These are phyloP conservation scores for Penaeus japonicus DNA, from an alignment of 1,140 invertebrate genomes.

Conservation along the genomic window DNA sequence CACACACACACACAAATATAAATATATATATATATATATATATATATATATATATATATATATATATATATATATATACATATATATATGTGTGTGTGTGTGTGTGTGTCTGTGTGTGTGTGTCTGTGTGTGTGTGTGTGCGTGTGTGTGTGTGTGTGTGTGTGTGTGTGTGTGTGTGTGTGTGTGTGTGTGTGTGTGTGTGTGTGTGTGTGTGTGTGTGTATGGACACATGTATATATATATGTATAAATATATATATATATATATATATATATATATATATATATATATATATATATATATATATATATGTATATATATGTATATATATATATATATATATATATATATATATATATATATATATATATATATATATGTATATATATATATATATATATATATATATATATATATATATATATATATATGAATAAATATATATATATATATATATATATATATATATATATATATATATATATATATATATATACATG, in stretches of 20 bases:
- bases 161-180: not conserved
- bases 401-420: not conserved
- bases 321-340: conserved; percentile 1
- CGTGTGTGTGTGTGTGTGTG: not conserved
- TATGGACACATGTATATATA: not conserved
- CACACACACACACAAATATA: too few relatives aligned
- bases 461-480: not conserved
- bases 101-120: not conserved
- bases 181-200: not conserved
- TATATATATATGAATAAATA: not conserved
- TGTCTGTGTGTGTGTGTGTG: not conserved
- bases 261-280: not conserved
- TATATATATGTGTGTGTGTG: not conserved
- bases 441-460: conserved; percentile 1
- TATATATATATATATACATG: not conserved
- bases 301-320: conserved; percentile 3
- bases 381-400: not conserved
- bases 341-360: conserved; percentile 6
- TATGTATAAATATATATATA: not conserved
- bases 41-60: not conserved
- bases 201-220: not conserved
- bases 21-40: not conserved
- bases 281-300: not conserved
- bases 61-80: not conserved
- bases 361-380: conserved; percentile 16